Conservation (phyloP, 2,797 vertebrate species). For the Coregonus sp. region DNA sequence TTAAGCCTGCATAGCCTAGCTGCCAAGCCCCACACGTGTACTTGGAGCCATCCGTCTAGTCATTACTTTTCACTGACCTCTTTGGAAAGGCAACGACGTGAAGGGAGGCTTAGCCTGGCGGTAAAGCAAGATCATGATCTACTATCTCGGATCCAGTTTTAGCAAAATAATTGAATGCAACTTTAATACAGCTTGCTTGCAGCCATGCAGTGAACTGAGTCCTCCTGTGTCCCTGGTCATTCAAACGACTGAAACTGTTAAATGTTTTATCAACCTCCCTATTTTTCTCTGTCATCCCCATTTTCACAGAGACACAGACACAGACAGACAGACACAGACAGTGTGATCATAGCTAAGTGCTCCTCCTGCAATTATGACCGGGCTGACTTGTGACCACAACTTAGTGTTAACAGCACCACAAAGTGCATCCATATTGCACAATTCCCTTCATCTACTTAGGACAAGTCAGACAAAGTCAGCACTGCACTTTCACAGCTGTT, state of each 20-base stretch:
- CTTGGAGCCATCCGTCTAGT: conserved; percentile 36
- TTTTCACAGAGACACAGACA: too few species aligned
- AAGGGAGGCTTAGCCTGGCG: conserved; percentile 13
- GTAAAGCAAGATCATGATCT: conserved; percentile 20
- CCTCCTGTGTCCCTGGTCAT: too few species aligned
- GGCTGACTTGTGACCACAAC: conserved; percentile 44
- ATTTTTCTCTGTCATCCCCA: neutral
- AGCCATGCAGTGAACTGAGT: neutral
- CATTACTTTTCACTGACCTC: conserved; percentile 40
- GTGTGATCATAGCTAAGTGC: conserved; percentile 22
- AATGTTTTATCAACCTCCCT: neutral
- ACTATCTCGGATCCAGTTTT: conserved; percentile 18
- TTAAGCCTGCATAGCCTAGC: conserved; percentile 23
- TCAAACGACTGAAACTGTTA: neutral
- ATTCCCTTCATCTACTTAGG: neutral
- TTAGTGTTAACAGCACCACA: conserved; percentile 22
- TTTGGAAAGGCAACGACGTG: conserved; percentile 15
- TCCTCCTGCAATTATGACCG: conserved; percentile 34
- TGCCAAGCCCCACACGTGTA: conserved; percentile 43
- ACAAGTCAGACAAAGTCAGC: neutral
- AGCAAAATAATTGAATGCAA: neutral
- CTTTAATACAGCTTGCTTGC: neutral
- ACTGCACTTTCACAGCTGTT: conserved; percentile 17
- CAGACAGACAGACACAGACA: too few species aligned
- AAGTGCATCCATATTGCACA: conserved; percentile 28